Percentiles rank a stretch among this genome's conserved stretches.
phyloP scores from a whole-genome alignment of 2,888 invertebrate genomes.

The Chrysopilus asiliformis region DNA sequence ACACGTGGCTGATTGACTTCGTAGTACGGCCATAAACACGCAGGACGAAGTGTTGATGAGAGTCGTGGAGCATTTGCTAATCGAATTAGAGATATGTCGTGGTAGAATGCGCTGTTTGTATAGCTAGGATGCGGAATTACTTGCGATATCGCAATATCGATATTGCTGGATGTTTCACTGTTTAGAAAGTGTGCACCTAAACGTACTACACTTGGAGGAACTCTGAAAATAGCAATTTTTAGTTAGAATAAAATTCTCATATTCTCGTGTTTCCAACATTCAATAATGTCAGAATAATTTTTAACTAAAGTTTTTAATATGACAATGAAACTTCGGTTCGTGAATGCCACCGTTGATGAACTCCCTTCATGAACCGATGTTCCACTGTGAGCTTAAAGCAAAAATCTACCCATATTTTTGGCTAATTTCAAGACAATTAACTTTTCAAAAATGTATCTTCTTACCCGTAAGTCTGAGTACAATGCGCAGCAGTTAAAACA shows the following conservation, averaged over 20 bases:
- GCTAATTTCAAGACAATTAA: background rate
- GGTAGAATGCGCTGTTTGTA: constrained; percentile 2
- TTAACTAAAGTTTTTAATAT: no score
- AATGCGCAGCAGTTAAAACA: constrained; percentile 13
- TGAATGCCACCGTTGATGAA: no score
- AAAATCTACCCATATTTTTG: no score
- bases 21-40: constrained; percentile 7
- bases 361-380: no score
- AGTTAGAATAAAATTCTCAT: no score
- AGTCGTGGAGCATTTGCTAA: constrained; percentile 1
- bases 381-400: no score
- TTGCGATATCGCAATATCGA: background rate
- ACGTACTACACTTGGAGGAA: background rate
- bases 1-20: constrained; percentile 1
- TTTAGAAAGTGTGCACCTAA: no score
- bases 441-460: background rate
- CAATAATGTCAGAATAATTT: no score
- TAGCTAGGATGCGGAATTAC: constrained; percentile 7
- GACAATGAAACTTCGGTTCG: no score
- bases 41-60: constrained; percentile 2
- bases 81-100: constrained; percentile 10
- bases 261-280: no score
- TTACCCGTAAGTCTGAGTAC: constrained; percentile 7
- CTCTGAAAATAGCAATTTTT: no score
- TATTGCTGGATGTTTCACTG: no score